Conservation (phyloP, 1,140 invertebrate species). For the Spodoptera litura region DNA sequence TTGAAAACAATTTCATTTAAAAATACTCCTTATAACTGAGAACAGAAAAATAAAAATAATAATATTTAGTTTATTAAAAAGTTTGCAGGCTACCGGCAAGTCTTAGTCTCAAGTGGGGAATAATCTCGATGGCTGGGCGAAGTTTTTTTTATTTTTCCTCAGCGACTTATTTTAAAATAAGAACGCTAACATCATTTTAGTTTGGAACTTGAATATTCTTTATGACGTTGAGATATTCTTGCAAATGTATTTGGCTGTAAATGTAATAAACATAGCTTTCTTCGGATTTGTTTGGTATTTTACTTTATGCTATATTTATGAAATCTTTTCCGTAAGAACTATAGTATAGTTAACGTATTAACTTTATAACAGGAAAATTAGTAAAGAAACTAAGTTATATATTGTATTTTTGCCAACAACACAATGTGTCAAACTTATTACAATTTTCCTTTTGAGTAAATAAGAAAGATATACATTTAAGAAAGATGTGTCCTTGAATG, state of each 20-base stretch:
- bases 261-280: background rate
- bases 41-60: constrained; percentile 53
- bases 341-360: too few relatives aligned
- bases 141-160: constrained; percentile 60
- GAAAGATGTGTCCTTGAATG: too few relatives aligned
- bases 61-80: constrained; percentile 63
- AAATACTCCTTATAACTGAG: constrained; percentile 15
- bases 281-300: constrained; percentile 1
- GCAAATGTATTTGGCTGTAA: constrained; percentile 4
- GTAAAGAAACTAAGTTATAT: too few relatives aligned
- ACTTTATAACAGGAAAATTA: too few relatives aligned
- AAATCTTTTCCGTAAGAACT: background rate
- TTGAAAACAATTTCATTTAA: constrained; percentile 27
- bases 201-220: constrained; percentile 54
- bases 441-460: too few relatives aligned
- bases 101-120: constrained; percentile 57
- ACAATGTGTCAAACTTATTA: too few relatives aligned
- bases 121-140: constrained; percentile 51
- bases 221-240: constrained; percentile 52
- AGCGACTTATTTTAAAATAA: constrained; percentile 59
- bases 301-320: too few relatives aligned
- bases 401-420: too few relatives aligned
- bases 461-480: too few relatives aligned
- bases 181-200: constrained; percentile 60
- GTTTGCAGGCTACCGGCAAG: constrained; percentile 47